Percentiles rank a stretch among this genome's conserved stretches.
Evolutionary conservation across 2,888 invertebrate genomes (phyloP).

Genomic region (Drosophila pseudotalamancana): DNA sequence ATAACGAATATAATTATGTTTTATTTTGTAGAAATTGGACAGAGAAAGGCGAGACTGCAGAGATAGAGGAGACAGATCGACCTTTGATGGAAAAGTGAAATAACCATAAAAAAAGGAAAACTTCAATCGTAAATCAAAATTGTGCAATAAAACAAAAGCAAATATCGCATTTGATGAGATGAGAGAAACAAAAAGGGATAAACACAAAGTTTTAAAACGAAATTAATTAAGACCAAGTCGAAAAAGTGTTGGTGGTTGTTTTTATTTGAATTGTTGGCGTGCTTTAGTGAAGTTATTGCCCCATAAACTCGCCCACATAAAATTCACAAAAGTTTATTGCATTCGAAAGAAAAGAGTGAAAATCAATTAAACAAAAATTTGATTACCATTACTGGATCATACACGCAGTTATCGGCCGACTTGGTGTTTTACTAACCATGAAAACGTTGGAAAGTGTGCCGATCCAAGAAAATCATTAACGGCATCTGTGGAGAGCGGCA

Average conservation of each 20-base stretch:
- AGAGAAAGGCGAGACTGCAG: constrained; percentile 46
- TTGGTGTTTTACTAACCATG: constrained; percentile 63
- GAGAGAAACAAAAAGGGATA: constrained; percentile 43
- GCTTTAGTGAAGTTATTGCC: constrained; percentile 52
- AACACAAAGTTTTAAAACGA: constrained; percentile 33
- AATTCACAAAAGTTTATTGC: constrained; percentile 46
- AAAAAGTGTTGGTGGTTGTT: constrained; percentile 31
- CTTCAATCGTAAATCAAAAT: constrained; percentile 34
- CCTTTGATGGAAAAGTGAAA: constrained; percentile 52
- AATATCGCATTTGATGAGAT: constrained; percentile 16
- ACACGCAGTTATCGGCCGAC: constrained; percentile 40
- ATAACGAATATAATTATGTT: constrained; percentile 33
- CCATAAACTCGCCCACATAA: constrained; percentile 50
- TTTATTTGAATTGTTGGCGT: constrained; percentile 30
- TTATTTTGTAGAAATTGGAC: constrained; percentile 54
- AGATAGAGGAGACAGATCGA: constrained; percentile 10
- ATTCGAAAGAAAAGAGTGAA: constrained; percentile 41
- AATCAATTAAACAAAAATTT: constrained; percentile 47
- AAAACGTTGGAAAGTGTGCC: constrained; percentile 64
- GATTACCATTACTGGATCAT: constrained; percentile 47
- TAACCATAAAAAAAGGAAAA: constrained; percentile 57
- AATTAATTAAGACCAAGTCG: constrained; percentile 44
- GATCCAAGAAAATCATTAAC: constrained; percentile 52
- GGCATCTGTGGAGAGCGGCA: constrained; percentile 31
- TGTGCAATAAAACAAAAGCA: constrained; percentile 59